Percentiles rank a stretch among this genome's conserved stretches.
phyloP scores from a whole-genome alignment of 2,888 invertebrate genomes.

The Belgica antarctica region DNA sequence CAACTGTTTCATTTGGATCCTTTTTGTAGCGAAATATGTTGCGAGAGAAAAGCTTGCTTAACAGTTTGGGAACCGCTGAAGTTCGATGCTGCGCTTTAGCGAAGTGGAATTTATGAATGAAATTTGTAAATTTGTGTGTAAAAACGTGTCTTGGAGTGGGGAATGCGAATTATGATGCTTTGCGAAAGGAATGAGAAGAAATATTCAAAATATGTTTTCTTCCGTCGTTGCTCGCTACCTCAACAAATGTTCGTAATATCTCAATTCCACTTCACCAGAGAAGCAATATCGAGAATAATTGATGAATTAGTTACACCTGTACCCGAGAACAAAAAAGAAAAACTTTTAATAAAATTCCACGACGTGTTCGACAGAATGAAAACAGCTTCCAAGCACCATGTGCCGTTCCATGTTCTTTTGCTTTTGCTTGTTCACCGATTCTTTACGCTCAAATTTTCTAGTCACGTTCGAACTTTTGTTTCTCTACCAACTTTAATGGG shows the following conservation, averaged over 20 bases:
- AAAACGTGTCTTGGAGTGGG: background rate
- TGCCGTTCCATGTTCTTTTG: background rate
- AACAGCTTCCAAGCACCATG: conserved; percentile 13
- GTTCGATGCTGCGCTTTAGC: background rate
- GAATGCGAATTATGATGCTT: conserved; percentile 12
- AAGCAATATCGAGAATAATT: conserved; percentile 14
- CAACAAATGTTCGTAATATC: too few relatives aligned
- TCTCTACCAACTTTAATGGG: conserved; percentile 5
- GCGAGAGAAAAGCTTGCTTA: background rate
- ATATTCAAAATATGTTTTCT: background rate
- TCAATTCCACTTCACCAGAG: background rate
- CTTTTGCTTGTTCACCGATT: too few relatives aligned
- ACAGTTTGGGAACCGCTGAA: conserved; percentile 26
- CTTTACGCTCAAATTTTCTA: background rate
- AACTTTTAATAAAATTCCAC: conserved; percentile 7
- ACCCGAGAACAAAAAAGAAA: background rate
- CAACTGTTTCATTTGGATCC: conserved; percentile 41
- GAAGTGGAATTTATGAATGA: conserved; percentile 35
- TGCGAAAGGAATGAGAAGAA: background rate
- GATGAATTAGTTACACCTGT: conserved; percentile 25
- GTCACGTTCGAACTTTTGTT: conserved; percentile 3
- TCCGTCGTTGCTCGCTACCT: background rate
- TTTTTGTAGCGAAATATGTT: conserved; percentile 33
- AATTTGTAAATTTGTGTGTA: conserved; percentile 32
- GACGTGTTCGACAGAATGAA: conserved; percentile 5